These are phyloP conservation scores for Clarias batrachus DNA, from an alignment of 2,113 vertebrate species.

Conservation along the genomic window DNA sequence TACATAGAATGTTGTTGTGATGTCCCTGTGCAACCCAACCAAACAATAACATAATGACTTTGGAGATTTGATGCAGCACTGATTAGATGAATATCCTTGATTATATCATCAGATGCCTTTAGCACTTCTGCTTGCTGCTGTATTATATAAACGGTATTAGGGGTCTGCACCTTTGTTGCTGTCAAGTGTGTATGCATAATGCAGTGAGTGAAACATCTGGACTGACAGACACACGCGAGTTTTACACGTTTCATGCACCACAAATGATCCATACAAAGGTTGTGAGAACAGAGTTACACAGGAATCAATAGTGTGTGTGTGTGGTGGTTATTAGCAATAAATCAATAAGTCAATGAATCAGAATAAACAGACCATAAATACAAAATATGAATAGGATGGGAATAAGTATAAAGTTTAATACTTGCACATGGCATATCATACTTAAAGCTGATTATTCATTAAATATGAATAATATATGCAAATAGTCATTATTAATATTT, in stretches of 20 bases:
- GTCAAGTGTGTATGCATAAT: background rate
- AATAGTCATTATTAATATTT: background rate
- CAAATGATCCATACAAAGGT: background rate
- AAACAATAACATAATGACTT: background rate
- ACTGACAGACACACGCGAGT: too few species aligned
- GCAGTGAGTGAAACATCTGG: constrained; percentile 4
- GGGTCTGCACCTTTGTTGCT: background rate
- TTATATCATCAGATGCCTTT: background rate
- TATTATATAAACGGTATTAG: background rate
- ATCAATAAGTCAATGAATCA: background rate
- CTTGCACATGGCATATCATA: background rate
- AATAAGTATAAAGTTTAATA: background rate
- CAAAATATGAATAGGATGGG: background rate
- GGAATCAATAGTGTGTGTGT: background rate
- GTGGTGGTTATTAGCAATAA: background rate
- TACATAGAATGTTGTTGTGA: background rate
- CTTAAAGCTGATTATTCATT: background rate
- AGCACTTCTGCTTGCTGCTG: background rate
- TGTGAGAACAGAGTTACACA: background rate
- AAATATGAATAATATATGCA: background rate
- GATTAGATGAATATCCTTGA: constrained; percentile 16
- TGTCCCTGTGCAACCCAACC: background rate
- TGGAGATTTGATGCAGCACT: background rate
- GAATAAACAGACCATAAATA: background rate
- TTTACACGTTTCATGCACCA: background rate